Percentiles rank a stretch among this genome's conserved stretches.
phyloP scores from a whole-genome alignment of 2,113 vertebrate genomes.

The Pithys albifrons region DNA sequence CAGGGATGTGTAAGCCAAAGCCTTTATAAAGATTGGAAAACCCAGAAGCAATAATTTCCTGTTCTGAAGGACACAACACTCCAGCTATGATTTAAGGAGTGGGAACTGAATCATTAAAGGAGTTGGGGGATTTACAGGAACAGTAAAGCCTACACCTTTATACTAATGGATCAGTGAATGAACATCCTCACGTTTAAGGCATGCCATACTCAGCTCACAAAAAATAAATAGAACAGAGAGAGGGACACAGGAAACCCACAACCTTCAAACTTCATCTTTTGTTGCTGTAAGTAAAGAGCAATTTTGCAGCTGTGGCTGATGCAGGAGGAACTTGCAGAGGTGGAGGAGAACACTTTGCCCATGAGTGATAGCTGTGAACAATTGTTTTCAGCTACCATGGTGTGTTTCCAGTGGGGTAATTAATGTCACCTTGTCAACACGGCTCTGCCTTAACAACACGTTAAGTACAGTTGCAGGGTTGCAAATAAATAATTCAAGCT shows the following conservation, averaged over 20 bases:
- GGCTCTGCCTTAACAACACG: slow-evolving; percentile 8
- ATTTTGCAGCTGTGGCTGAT: neutral
- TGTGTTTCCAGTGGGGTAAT: slow-evolving; percentile 33
- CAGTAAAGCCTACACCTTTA: neutral
- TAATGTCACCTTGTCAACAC: slow-evolving; percentile 12
- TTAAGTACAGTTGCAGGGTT: neutral
- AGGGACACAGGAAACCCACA: neutral
- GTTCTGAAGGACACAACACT: neutral
- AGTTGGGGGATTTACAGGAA: neutral
- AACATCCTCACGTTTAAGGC: neutral
- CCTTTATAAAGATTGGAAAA: neutral
- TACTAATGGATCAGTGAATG: neutral
- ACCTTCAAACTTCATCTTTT: neutral
- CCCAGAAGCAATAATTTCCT: neutral
- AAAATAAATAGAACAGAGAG: neutral
- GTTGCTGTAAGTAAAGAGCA: neutral
- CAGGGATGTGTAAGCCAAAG: neutral
- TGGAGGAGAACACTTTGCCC: neutral
- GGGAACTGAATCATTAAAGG: neutral
- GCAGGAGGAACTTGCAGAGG: neutral
- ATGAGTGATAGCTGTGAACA: neutral
- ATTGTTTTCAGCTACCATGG: neutral
- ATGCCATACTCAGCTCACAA: neutral
- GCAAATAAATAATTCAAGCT: slow-evolving; percentile 61
- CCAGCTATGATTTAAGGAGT: neutral